phyloP scores from a whole-genome alignment of 1,140 invertebrate genomes.

The Zaprionus tsacasi region DNA sequence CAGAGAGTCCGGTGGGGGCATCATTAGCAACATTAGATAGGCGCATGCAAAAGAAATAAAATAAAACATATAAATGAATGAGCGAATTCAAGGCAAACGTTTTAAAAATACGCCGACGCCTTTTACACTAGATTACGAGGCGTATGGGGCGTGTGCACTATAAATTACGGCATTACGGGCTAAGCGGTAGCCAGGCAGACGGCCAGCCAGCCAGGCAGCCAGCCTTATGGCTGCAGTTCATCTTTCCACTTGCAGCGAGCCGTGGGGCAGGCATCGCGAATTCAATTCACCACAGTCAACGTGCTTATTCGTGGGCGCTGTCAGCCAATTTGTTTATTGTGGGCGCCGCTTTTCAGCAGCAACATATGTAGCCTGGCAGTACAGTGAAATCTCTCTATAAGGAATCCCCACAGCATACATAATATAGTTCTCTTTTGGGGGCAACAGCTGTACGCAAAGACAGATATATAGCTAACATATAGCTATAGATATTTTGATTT shows the following conservation, averaged over 20 bases:
- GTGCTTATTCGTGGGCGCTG: conserved; percentile 37
- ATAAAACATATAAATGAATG: conserved; percentile 9
- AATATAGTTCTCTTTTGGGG: not conserved
- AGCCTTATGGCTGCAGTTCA: conserved; percentile 49
- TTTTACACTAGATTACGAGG: conserved; percentile 30
- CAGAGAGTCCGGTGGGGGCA: conserved; percentile 2
- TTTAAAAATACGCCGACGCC: conserved; percentile 77
- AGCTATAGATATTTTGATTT: conserved; percentile 33
- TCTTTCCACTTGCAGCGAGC: conserved; percentile 54
- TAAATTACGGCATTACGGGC: conserved; percentile 43
- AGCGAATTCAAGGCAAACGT: conserved; percentile 66
- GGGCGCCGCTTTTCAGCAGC: conserved; percentile 55
- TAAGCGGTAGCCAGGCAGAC: conserved; percentile 29
- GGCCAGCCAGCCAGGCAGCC: conserved; percentile 14
- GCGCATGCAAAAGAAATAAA: conserved; percentile 21
- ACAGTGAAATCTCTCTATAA: not conserved
- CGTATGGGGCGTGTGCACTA: conserved; percentile 42
- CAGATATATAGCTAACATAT: conserved; percentile 22
- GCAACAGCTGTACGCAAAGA: not conserved
- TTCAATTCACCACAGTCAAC: conserved; percentile 72
- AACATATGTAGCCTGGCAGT: conserved; percentile 25
- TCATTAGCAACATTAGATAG: conserved; percentile 43
- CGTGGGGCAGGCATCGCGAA: conserved; percentile 55
- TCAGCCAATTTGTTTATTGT: conserved; percentile 78
- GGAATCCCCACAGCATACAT: not conserved